Evolutionary conservation across 2,888 invertebrate genomes (phyloP), one percentile per base, ranked within the genome.

Genomic region (Dromius quadrimaculatus): DNA sequence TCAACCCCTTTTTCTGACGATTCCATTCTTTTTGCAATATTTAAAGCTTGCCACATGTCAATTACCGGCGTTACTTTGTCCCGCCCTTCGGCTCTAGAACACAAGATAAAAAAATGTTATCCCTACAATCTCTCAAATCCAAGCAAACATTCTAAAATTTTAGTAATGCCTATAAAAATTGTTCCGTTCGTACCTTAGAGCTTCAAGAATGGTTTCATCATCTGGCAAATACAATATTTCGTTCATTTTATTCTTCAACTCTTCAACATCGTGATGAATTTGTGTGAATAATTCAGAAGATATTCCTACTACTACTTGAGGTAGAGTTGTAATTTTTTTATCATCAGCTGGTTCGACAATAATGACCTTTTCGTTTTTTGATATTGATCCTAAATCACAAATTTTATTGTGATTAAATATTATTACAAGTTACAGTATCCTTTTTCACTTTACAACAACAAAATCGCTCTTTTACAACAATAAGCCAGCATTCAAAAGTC

Each of bases 11-110:
- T 80, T 76, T 91, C 90, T 2, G 85, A 84, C 0, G 88, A 89
- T 50, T 90, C 89, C 71, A 90, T 78, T 32, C 90, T 84, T 73
- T 90, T 89, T 0, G 86, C 85, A 0, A 90, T 83, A 73, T 87
- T 88, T 66, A 90, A 79, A 13, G 87, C 84, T 72, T 88, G 88
- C 86, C 89, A 89, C 86, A 90, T 87, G 71, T 90, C 89, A 9
- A 86, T 83, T 0, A 88, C 81, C 0, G 86, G 84, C 0, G 80
- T 72, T 74, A 41, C 4, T 13, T 54, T 57, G 19, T 38, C 22
- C 28, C 28, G 50, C 8, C 43, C 45, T 28, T 28, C 9, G 9
- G 20, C 38, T 17, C 59, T 59, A 38, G n/a, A n/a, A n/a, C 5
- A 32, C 32, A 6, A 32, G 32, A 32, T 47, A 9, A 20, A 47